Conservation (phyloP, 2,113 vertebrate genomes). For the Elaphurus davidianus region DNA sequence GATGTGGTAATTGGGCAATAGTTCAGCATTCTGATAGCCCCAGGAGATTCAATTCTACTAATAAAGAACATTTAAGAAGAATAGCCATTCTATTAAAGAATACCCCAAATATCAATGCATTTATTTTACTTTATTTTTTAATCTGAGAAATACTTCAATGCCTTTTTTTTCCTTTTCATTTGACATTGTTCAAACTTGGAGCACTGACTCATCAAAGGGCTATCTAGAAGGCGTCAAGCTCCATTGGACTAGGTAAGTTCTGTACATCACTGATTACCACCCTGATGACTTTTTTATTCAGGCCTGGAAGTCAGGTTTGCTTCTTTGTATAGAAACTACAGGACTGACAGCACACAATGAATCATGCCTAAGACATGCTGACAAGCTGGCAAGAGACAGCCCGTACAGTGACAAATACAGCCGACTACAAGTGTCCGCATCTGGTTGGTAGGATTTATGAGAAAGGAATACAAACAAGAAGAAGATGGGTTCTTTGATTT, state of each 20-base stretch:
- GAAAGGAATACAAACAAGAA: constrained; percentile 77
- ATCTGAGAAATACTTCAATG: constrained; percentile 31
- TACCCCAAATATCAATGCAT: constrained; percentile 1
- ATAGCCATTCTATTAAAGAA: constrained; percentile 53
- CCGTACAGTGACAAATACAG: constrained; percentile 81
- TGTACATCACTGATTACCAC: constrained; percentile 66
- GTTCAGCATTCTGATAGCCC: constrained; percentile 50
- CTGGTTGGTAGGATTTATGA: constrained; percentile 80
- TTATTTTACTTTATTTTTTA: constrained; percentile 68
- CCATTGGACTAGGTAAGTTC: constrained; percentile 60
- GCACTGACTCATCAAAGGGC: constrained; percentile 61
- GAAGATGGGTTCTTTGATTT: constrained; percentile 22
- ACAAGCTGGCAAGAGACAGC: constrained; percentile 80
- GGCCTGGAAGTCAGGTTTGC: constrained; percentile 73
- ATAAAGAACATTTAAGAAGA: constrained; percentile 54
- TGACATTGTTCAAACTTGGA: neutral
- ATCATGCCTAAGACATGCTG: constrained; percentile 82
- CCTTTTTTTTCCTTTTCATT: neutral
- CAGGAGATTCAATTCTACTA: constrained; percentile 57
- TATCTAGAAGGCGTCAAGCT: constrained; percentile 45
- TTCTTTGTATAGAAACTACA: constrained; percentile 76
- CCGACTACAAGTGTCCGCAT: constrained; percentile 80
- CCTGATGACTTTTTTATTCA: constrained; percentile 76
- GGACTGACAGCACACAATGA: constrained; percentile 82
- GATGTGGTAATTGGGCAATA: constrained; percentile 65